Conservation (phyloP, 2,888 invertebrate genomes). For the Subacronicta megacephala region DNA sequence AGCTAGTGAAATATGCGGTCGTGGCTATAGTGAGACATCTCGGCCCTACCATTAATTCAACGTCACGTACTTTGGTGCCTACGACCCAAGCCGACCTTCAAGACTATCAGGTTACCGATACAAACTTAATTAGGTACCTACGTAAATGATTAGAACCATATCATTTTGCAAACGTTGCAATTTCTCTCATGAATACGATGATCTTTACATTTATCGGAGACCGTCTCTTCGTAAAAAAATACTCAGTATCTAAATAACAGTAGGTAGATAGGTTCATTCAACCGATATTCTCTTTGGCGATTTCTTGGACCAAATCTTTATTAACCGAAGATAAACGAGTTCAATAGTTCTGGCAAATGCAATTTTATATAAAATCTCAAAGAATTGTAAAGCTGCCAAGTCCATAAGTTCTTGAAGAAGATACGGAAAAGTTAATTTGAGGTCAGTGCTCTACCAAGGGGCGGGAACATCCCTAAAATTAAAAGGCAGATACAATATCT, state of each 20-base stretch:
- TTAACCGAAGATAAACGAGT: conserved; percentile 32
- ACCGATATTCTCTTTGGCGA: conserved; percentile 3
- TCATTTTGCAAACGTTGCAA: no score
- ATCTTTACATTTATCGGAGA: neutral
- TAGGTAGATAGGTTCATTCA: neutral
- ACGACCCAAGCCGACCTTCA: conserved; percentile 16
- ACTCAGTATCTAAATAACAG: neutral
- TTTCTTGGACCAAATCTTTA: conserved; percentile 18
- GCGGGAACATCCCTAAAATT: neutral
- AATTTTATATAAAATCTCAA: conserved; percentile 24
- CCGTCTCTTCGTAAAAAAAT: neutral
- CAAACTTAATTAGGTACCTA: neutral
- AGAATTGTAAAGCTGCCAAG: conserved; percentile 33
- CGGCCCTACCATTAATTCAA: conserved; percentile 35
- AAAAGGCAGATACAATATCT: conserved; percentile 5
- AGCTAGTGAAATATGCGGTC: conserved; percentile 6
- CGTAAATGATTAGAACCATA: neutral
- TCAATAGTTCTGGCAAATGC: conserved; percentile 30
- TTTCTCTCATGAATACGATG: no score
- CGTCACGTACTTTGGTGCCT: conserved; percentile 24
- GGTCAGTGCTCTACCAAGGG: conserved; percentile 24
- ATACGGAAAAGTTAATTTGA: conserved; percentile 25
- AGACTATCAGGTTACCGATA: conserved; percentile 6
- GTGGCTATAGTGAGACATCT: conserved; percentile 13
- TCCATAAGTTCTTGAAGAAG: conserved; percentile 23